Conservation (phyloP, 2,888 invertebrate genomes). For the Parnassius smintheus region DNA sequence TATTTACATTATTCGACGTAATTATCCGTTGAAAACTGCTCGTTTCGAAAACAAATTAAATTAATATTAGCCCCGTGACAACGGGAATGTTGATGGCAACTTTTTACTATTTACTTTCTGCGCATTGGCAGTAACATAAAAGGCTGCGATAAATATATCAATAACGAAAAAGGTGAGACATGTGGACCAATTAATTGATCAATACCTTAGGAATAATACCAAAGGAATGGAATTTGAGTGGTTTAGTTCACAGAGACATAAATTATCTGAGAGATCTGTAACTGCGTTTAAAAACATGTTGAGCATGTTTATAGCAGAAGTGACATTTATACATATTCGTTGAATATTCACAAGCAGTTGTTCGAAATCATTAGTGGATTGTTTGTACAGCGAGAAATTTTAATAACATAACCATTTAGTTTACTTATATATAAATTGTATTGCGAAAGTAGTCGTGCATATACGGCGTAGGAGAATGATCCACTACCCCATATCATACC, state of each 20-base stretch:
- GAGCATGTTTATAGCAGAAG: too few species aligned
- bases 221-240: slow-evolving; percentile 18
- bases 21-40: slow-evolving; percentile 1
- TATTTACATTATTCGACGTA: slow-evolving; percentile 10
- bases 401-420: too few species aligned
- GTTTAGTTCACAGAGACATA: neutral
- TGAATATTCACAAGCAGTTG: too few species aligned
- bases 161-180: slow-evolving; percentile 5
- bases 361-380: too few species aligned
- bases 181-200: slow-evolving; percentile 23
- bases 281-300: too few species aligned
- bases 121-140: neutral
- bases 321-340: too few species aligned
- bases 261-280: too few species aligned
- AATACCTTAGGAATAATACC: slow-evolving; percentile 4
- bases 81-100: slow-evolving; percentile 11
- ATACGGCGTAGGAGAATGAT: too few species aligned
- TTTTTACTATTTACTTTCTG: slow-evolving; percentile 4
- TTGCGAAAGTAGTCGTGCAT: too few species aligned
- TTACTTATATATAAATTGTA: too few species aligned
- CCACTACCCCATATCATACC: too few species aligned
- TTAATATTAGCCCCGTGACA: slow-evolving; percentile 7
- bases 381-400: too few species aligned
- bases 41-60: slow-evolving; percentile 2
- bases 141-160: slow-evolving; percentile 15